A percentile compares a stretch with the other conserved stretches of the same genome.
Conservation (phyloP, 2,797 vertebrate genomes). For the Megalops cyprinoides region DNA sequence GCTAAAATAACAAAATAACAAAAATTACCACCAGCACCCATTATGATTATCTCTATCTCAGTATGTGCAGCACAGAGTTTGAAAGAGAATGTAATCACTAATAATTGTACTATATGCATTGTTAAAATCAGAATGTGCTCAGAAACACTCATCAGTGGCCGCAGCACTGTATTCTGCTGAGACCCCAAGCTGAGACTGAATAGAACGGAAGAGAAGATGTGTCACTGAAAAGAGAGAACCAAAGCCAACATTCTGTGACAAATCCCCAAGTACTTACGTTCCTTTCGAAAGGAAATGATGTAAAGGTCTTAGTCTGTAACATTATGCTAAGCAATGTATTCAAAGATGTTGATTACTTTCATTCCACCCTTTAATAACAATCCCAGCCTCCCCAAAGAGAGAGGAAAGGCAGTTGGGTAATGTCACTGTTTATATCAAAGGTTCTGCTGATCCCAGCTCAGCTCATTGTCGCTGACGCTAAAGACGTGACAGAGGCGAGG, state of each 20-base stretch:
- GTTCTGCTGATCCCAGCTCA: slow-evolving; percentile 49
- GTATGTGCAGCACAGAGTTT: neutral
- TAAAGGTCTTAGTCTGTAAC: slow-evolving; percentile 27
- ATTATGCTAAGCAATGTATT: slow-evolving; percentile 28
- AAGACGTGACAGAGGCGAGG: slow-evolving; percentile 26
- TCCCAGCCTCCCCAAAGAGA: slow-evolving; percentile 24
- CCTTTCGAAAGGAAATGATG: neutral
- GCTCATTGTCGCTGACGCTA: slow-evolving; percentile 42
- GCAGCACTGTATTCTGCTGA: too few species aligned
- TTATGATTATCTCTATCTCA: neutral
- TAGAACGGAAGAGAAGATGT: neutral
- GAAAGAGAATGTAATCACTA: neutral
- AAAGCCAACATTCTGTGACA: neutral
- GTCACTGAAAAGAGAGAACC: neutral
- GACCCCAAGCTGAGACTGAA: neutral
- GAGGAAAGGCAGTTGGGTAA: slow-evolving; percentile 32
- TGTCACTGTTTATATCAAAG: slow-evolving; percentile 46
- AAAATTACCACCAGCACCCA: neutral
- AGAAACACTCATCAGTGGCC: too few species aligned
- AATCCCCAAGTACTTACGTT: neutral
- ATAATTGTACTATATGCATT: too few species aligned
- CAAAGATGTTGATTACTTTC: slow-evolving; percentile 45
- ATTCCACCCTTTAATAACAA: slow-evolving; percentile 41
- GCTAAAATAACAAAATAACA: neutral
- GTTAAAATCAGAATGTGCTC: too few species aligned